Conservation (phyloP, 2,113 vertebrate genomes). For the Microtus richardsoni region DNA sequence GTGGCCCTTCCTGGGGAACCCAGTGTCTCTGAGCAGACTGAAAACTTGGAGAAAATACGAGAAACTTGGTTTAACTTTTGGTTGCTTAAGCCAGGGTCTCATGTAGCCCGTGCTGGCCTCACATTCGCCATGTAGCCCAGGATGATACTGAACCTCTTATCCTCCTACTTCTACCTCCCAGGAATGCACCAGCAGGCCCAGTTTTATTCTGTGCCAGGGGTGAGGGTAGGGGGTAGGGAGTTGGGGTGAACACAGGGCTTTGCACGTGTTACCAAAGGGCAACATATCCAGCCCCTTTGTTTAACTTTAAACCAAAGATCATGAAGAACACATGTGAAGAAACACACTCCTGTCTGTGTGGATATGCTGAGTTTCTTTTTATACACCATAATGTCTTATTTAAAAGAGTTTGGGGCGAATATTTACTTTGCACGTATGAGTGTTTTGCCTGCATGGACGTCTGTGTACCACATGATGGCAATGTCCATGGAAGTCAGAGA, state of each 20-base stretch:
- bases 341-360: neutral
- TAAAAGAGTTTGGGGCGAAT: neutral
- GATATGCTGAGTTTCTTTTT: neutral
- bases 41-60: neutral
- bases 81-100: neutral
- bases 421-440: neutral
- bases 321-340: neutral
- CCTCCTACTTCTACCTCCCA: neutral
- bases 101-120: neutral
- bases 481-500: neutral
- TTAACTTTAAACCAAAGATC: neutral
- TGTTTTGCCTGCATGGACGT: neutral
- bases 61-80: neutral
- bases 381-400: neutral
- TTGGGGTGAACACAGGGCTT: neutral
- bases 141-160: neutral
- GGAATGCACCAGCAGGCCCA: neutral
- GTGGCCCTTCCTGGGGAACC: neutral
- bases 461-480: no score
- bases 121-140: neutral
- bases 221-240: no score
- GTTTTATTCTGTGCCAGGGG: neutral
- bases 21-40: neutral
- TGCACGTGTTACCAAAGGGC: neutral
- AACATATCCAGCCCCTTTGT: neutral